Percentiles rank a stretch among this genome's conserved stretches.
These are phyloP conservation scores for Microtus oregoni DNA, from an alignment of 2,113 vertebrate species.

Conservation along the genomic window DNA sequence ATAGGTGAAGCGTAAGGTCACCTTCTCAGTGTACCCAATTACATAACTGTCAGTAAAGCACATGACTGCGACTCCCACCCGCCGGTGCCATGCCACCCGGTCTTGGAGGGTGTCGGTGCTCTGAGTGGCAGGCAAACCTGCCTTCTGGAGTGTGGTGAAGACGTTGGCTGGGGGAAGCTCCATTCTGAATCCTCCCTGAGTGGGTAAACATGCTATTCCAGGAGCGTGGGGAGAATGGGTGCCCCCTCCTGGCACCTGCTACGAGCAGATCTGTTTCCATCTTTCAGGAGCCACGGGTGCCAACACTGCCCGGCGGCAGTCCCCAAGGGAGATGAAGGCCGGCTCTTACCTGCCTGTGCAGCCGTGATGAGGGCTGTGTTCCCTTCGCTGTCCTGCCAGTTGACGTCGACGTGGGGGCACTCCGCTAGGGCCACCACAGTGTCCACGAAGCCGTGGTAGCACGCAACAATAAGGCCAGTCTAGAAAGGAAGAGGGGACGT, in stretches of 20 bases:
- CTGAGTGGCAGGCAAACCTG: accelerated
- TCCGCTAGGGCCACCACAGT: slow-evolving; percentile 93
- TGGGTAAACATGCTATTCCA: accelerated
- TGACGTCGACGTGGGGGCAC: slow-evolving; percentile 95
- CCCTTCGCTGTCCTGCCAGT: slow-evolving; percentile 98
- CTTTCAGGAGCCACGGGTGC: accelerated
- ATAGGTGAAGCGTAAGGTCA: background rate
- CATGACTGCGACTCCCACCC: background rate
- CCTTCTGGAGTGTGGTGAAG: accelerated
- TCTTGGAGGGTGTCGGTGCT: background rate
- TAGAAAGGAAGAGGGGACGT: slow-evolving; percentile 82
- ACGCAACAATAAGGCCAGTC: slow-evolving; percentile 95
- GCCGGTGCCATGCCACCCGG: accelerated
- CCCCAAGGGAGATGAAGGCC: background rate
- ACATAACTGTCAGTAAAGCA: background rate
- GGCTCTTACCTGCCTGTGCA: slow-evolving; percentile 94
- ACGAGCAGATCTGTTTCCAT: accelerated
- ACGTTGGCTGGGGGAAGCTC: background rate
- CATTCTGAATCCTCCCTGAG: background rate
- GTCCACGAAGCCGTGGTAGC: slow-evolving; percentile 97
- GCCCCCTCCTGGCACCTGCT: background rate
- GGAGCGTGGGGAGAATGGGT: background rate
- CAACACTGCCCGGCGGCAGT: accelerated
- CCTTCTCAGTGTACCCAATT: background rate
- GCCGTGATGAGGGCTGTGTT: slow-evolving; percentile 97